Evolutionary conservation across 1,140 invertebrate species (phyloP), one percentile per base, ranked within the genome.

Genomic region (Hesperophylax magnus): DNA sequence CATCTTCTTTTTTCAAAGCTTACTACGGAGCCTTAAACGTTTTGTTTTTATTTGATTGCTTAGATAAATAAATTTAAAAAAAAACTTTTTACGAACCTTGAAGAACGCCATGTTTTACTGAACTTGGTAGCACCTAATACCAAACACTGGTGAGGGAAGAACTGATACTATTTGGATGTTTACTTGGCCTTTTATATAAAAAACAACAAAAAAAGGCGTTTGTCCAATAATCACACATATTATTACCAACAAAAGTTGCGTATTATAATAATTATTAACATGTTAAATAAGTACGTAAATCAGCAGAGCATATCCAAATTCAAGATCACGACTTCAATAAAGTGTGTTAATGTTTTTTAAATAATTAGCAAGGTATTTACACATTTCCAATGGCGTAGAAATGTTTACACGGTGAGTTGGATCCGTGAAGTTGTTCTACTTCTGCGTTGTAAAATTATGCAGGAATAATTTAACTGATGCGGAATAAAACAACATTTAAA

Each of bases 261-360:
- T 61, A 61, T 61, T 20, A 47, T 11, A 47, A 47, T 34, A 0
- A 34, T 47, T 47, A 47, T 61, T 61, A 61, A 61, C 6, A 24
- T 61, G 58, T 11, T 61, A 61, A 61, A 61, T 22, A 47, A 47
- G 39, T 47, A 20, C 18, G 17, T 18, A 15, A 61, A 6, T 24
- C 58, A 61, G 15, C 58, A 24, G 58, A 61, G 58, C 58, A 22
- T 61, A 11, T 22, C 58, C 58, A 61, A 20, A 61, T 61, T 61
- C 58, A 61, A 61, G 58, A 61, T 61, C 58, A 61, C 58, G 11
- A 14, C 58, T 47, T 1, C 8, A 14, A 47, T 47, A 47, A 61
- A 9, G 24, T 61, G 58, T 61, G 58, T 61, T 61, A 61, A 61
- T 24, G 24, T 4, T 24, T 18, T 61, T 61, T 61, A 24, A 61